These are phyloP conservation scores for Plodia interpunctella DNA, from an alignment of 1,140 invertebrate species.

Conservation along the genomic window DNA sequence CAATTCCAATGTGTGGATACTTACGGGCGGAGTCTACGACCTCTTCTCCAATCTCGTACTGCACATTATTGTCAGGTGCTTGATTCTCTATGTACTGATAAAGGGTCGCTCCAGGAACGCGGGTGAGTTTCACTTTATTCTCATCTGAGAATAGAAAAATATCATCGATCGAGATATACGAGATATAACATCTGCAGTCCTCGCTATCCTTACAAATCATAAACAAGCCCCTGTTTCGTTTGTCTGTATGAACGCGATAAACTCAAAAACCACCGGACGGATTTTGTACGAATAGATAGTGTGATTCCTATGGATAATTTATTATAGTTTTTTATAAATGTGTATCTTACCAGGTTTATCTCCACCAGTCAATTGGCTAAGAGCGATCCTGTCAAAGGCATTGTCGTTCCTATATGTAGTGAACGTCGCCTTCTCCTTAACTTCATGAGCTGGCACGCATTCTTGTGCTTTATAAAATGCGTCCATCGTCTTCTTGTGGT, in stretches of 20 bases:
- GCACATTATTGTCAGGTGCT: conserved; percentile 25
- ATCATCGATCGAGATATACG: not conserved
- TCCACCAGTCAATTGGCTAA: conserved; percentile 55
- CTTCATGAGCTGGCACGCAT: conserved; percentile 38
- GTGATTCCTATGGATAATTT: too few species aligned
- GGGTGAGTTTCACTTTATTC: conserved; percentile 50
- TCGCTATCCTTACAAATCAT: not conserved
- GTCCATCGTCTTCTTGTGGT: conserved; percentile 55
- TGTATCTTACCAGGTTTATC: conserved; percentile 41
- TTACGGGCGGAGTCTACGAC: conserved; percentile 40
- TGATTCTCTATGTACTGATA: conserved; percentile 46
- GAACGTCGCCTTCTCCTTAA: conserved; percentile 28
- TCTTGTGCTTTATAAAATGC: conserved; percentile 43
- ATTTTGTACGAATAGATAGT: too few species aligned
- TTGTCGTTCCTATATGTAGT: conserved; percentile 51
- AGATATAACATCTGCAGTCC: too few species aligned
- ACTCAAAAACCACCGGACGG: too few species aligned
- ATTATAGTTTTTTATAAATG: not conserved
- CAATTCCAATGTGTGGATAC: too few species aligned
- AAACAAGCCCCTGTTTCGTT: too few species aligned
- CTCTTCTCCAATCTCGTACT: conserved; percentile 55
- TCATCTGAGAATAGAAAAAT: conserved; percentile 37
- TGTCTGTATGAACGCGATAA: too few species aligned
- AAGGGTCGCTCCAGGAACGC: conserved; percentile 44
- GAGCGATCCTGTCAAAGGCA: conserved; percentile 51